Evolutionary conservation across 1,140 invertebrate genomes (phyloP).

Genomic region (Helicoverpa armigera): DNA sequence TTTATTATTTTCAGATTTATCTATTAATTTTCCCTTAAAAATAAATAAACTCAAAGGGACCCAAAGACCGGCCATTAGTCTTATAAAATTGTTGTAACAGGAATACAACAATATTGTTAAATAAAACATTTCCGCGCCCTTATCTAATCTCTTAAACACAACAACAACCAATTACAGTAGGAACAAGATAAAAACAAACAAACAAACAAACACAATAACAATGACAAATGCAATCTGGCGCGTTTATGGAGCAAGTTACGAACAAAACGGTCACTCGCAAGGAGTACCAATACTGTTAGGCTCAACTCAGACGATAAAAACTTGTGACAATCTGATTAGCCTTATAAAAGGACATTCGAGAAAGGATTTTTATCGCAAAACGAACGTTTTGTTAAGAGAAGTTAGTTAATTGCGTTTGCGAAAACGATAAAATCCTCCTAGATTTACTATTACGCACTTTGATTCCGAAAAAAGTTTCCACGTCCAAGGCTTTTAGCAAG

Average conservation of each 20-base stretch:
- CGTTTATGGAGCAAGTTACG: slow-evolving; percentile 30
- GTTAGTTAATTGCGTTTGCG: slow-evolving; percentile 26
- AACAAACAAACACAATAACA: slow-evolving; percentile 36
- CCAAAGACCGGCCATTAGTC: too few relatives aligned
- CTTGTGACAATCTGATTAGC: slow-evolving; percentile 41
- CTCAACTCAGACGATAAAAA: slow-evolving; percentile 35
- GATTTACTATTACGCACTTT: slow-evolving; percentile 23
- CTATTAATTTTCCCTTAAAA: too few relatives aligned
- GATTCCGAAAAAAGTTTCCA: neutral
- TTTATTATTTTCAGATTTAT: too few relatives aligned
- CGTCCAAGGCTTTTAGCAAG: slow-evolving; percentile 8
- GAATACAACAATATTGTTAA: neutral
- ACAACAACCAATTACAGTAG: slow-evolving; percentile 25
- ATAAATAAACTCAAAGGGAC: too few relatives aligned
- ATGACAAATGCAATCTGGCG: slow-evolving; percentile 40
- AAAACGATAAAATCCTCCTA: slow-evolving; percentile 14
- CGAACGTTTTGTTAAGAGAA: slow-evolving; percentile 28
- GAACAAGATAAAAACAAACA: slow-evolving; percentile 38
- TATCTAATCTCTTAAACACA: neutral
- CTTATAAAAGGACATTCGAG: slow-evolving; percentile 23
- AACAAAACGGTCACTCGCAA: slow-evolving; percentile 35
- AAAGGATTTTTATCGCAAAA: slow-evolving; percentile 35
- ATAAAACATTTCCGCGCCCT: neutral
- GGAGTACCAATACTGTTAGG: slow-evolving; percentile 23
- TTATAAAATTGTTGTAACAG: too few relatives aligned